Percentiles rank a stretch among this genome's conserved stretches.
phyloP scores from a whole-genome alignment of 1,140 invertebrate species.

The Ips typographus region DNA sequence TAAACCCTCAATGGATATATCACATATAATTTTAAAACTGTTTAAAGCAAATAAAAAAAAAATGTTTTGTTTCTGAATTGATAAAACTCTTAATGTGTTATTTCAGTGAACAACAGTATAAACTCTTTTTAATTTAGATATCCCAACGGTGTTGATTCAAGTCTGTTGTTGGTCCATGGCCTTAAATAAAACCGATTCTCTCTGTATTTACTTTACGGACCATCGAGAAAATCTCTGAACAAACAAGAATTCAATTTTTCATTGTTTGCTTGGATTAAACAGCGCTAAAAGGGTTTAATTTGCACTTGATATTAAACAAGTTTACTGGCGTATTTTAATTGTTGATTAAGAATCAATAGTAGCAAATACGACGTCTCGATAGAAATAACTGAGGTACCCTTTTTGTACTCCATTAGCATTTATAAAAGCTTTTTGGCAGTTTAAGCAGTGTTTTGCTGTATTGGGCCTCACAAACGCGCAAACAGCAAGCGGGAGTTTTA shows the following conservation, averaged over 20 bases:
- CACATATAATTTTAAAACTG: no score
- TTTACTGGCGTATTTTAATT: not conserved
- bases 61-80: no score
- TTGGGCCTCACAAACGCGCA: not conserved
- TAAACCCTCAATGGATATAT: no score
- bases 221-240: constrained; percentile 27
- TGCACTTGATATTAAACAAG: not conserved
- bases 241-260: constrained; percentile 31
- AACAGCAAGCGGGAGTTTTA: constrained; percentile 23
- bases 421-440: constrained; percentile 1
- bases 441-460: constrained; percentile 5
- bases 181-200: constrained; percentile 12
- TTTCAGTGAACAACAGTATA: no score
- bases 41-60: no score
- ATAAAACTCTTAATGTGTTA: no score
- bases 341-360: not conserved
- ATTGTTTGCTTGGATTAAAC: constrained; percentile 31
- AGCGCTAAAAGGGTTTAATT: constrained; percentile 29
- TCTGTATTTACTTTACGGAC: constrained; percentile 22
- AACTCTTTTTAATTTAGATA: no score
- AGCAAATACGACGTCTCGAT: not conserved
- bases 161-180: no score
- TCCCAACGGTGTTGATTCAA: no score
- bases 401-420: not conserved
- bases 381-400: not conserved